Conservation (phyloP, 1,140 invertebrate genomes). For the Cylas formicarius region DNA sequence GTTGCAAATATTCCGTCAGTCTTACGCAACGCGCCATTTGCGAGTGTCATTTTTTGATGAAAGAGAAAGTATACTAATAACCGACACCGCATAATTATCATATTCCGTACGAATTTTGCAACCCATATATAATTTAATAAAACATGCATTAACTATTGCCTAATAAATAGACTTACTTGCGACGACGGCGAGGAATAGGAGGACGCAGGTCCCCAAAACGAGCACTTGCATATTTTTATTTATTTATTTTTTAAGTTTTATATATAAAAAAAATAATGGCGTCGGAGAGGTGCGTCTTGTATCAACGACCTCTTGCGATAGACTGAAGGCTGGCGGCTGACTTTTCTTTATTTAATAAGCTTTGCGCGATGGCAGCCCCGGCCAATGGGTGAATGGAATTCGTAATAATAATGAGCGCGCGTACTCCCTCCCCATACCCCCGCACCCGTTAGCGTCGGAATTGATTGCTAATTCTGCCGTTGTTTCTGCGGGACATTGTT, state of each 20-base stretch:
- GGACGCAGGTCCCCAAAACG: slow-evolving; percentile 9
- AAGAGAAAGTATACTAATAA: slow-evolving; percentile 2
- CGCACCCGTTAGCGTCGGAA: too few relatives aligned
- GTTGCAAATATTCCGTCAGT: not conserved
- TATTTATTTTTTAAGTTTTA: slow-evolving; percentile 3
- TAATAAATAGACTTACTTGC: slow-evolving; percentile 12
- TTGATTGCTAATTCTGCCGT: too few relatives aligned
- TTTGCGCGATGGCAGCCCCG: not conserved
- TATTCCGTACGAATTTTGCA: too few relatives aligned
- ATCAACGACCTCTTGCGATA: slow-evolving; percentile 16
- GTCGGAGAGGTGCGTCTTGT: slow-evolving; percentile 8
- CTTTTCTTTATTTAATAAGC: slow-evolving; percentile 17
- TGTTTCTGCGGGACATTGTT: too few relatives aligned
- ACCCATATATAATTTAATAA: not conserved
- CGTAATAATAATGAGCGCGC: too few relatives aligned
- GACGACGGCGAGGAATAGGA: slow-evolving; percentile 3
- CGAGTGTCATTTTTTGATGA: not conserved
- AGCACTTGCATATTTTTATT: slow-evolving; percentile 10
- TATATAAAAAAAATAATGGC: slow-evolving; percentile 1
- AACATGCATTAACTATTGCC: not conserved
- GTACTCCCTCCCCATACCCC: too few relatives aligned
- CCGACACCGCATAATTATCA: not conserved
- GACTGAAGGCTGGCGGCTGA: slow-evolving; percentile 9
- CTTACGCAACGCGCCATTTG: slow-evolving; percentile 4
- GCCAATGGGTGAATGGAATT: slow-evolving; percentile 7